Percentiles rank a stretch among this genome's conserved stretches.
These are phyloP conservation scores for Ceryle rudis DNA, from an alignment of 2,797 vertebrate species.

Conservation along the genomic window DNA sequence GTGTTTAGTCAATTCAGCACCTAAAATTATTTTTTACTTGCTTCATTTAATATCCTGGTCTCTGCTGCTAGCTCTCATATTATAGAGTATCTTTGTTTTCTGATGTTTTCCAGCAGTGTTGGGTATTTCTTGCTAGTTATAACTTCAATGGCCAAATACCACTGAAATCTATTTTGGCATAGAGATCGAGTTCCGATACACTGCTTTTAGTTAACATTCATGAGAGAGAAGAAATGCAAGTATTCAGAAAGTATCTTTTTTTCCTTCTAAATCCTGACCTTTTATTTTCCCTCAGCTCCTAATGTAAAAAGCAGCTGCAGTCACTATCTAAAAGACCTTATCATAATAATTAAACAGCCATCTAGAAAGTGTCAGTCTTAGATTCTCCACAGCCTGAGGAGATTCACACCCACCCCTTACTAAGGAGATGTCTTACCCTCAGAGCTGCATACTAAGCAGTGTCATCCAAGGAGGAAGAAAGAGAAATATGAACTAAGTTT, in stretches of 20 bases:
- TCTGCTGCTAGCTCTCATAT: neutral
- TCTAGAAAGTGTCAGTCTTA: neutral
- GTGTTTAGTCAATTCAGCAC: neutral
- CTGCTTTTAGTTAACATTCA: neutral
- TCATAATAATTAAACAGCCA: neutral
- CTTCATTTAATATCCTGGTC: neutral
- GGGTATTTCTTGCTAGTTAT: neutral
- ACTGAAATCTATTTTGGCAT: neutral
- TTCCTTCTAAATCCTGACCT: neutral
- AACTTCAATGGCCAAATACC: neutral
- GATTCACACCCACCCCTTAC: neutral
- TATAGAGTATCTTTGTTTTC: neutral
- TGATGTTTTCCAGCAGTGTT: neutral
- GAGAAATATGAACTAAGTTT: neutral
- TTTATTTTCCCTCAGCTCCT: neutral
- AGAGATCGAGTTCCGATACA: neutral
- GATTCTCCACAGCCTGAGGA: neutral
- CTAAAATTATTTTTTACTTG: neutral
- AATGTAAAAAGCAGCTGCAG: neutral
- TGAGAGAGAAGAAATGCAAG: neutral
- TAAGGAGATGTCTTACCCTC: neutral
- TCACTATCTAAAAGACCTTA: neutral
- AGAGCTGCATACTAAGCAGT: neutral
- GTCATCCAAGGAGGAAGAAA: neutral
- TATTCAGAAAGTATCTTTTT: neutral